Conservation (phyloP, 2,888 invertebrate genomes). For the Anorthoa munda region DNA sequence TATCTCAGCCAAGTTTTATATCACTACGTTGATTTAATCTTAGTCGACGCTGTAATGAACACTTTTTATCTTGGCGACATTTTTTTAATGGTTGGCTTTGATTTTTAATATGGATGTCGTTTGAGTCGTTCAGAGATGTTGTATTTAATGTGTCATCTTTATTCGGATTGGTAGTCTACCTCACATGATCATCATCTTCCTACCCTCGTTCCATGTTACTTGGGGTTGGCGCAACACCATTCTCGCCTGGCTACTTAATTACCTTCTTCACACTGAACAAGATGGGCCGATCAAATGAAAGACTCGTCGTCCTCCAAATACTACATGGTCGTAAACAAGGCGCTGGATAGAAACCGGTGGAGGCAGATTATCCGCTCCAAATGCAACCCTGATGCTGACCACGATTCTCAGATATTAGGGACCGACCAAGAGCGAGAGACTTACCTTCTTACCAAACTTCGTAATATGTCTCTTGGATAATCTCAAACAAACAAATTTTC, state of each 20-base stretch:
- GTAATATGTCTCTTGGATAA: background rate
- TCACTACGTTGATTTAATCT: slow-evolving; percentile 81
- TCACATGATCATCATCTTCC: no score
- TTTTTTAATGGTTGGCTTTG: slow-evolving; percentile 37
- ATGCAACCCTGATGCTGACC: no score
- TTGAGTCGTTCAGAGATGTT: background rate
- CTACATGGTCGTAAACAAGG: no score
- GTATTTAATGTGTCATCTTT: background rate
- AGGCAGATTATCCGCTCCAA: no score
- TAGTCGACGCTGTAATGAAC: slow-evolving; percentile 62
- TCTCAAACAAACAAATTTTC: background rate
- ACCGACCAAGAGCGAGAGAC: no score
- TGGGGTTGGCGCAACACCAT: background rate
- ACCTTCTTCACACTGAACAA: no score
- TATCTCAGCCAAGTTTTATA: slow-evolving; percentile 82
- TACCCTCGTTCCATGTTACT: background rate
- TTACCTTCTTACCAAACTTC: background rate
- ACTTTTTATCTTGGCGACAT: slow-evolving; percentile 57
- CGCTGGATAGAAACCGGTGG: no score
- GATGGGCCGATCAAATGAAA: no score
- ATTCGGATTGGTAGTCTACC: background rate
- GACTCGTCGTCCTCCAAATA: no score
- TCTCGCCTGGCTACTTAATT: background rate
- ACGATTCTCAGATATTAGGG: no score
- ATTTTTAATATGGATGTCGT: slow-evolving; percentile 13